Evolutionary conservation across 2,113 vertebrate species (phyloP).

Genomic region (Clupea harengus): DNA sequence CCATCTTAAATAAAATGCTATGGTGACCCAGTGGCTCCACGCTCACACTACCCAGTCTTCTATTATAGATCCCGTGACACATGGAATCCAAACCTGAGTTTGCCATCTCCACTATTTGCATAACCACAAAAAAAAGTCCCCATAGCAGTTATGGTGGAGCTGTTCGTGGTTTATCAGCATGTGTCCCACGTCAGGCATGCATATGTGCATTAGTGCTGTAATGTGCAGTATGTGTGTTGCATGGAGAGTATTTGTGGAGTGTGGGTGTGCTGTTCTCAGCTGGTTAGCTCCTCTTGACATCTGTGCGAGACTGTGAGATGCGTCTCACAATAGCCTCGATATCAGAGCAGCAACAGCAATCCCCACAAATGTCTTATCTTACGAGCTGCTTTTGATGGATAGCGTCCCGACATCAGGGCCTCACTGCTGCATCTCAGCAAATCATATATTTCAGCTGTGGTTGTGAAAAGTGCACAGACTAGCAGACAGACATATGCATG

Average conservation of each 20-base stretch:
- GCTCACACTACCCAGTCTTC: no score
- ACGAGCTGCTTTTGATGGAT: not conserved
- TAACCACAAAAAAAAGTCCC: no score
- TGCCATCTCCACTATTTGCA: no score
- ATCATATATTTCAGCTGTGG: no score
- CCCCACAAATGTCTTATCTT: not conserved
- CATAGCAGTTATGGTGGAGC: not conserved
- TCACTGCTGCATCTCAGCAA: not conserved
- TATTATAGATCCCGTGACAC: not conserved
- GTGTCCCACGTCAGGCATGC: not conserved
- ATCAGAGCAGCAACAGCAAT: not conserved
- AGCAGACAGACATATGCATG: not conserved
- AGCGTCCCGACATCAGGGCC: not conserved
- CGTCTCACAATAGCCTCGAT: conserved; percentile 5
- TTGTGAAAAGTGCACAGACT: not conserved
- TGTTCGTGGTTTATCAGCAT: not conserved
- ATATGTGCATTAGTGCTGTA: not conserved
- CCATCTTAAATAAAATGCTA: no score
- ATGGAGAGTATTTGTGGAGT: not conserved
- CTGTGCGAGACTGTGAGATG: not conserved
- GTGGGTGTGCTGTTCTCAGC: not conserved
- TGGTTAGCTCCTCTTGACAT: not conserved
- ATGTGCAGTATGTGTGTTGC: not conserved
- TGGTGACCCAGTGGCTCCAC: no score
- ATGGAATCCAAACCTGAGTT: no score